phyloP scores from a whole-genome alignment of 2,888 invertebrate genomes.

The Cataglyphis altisquamis region DNA sequence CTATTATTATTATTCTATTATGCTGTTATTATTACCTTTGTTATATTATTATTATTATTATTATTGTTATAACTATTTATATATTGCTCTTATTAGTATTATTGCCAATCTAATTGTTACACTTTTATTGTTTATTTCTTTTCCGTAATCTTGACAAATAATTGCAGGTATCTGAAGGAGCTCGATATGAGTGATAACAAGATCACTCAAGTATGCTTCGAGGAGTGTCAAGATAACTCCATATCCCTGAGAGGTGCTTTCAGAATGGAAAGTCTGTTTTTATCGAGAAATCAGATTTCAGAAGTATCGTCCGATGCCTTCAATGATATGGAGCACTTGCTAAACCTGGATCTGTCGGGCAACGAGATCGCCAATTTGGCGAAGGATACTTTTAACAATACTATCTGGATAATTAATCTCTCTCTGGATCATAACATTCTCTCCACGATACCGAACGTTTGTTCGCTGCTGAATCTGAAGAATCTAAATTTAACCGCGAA shows the following conservation, averaged over 20 bases:
- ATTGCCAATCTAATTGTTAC: neutral
- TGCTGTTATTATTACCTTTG: neutral
- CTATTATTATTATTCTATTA: neutral
- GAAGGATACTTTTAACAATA: neutral
- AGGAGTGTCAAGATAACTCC: constrained; percentile 49
- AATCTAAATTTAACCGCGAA: constrained; percentile 51
- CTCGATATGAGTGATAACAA: constrained; percentile 68
- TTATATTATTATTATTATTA: neutral
- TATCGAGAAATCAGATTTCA: constrained; percentile 25
- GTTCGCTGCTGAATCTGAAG: rapidly evolving
- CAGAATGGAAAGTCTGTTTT: neutral
- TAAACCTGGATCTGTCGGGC: constrained; percentile 37
- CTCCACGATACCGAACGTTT: constrained; percentile 32
- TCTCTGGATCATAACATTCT: constrained; percentile 36
- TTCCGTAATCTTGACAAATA: neutral
- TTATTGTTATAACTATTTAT: neutral
- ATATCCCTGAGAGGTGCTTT: constrained; percentile 20
- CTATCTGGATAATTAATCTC: neutral
- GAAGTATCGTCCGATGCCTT: constrained; percentile 25
- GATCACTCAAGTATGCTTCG: constrained; percentile 63
- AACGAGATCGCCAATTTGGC: constrained; percentile 40
- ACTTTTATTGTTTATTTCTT: neutral
- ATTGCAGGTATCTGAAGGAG: constrained; percentile 54
- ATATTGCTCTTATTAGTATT: neutral
- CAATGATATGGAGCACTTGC: neutral